phyloP scores from a whole-genome alignment of 2,888 invertebrate genomes.

The Sphaerophoria taeniata region DNA sequence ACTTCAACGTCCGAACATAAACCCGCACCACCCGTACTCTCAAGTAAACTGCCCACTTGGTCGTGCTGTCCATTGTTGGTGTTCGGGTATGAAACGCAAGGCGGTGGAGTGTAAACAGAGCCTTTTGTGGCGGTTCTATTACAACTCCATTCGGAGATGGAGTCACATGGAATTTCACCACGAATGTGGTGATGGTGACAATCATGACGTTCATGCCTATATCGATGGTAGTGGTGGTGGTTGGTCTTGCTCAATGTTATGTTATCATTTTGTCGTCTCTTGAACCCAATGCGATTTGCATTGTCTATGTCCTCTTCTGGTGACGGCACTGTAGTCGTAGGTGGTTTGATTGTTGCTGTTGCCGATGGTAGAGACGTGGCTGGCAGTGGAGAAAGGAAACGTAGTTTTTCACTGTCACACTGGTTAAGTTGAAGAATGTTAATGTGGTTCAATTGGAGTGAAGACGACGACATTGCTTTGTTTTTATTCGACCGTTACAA shows the following conservation, averaged over 20 bases:
- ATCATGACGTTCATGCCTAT: no score
- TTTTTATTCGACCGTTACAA: slow-evolving; percentile 46
- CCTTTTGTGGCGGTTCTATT: slow-evolving; percentile 55
- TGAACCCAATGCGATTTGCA: slow-evolving; percentile 60
- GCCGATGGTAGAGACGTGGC: background rate
- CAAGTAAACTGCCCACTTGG: slow-evolving; percentile 12
- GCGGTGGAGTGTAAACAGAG: slow-evolving; percentile 61
- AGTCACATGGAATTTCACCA: slow-evolving; percentile 67
- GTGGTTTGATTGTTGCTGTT: slow-evolving; percentile 21
- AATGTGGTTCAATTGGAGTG: slow-evolving; percentile 63
- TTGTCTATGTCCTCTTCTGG: slow-evolving; percentile 66
- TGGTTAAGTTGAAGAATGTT: slow-evolving; percentile 64
- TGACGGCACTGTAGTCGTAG: slow-evolving; percentile 19
- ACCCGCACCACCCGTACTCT: slow-evolving; percentile 22
- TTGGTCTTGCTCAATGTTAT: slow-evolving; percentile 59
- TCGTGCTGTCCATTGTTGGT: slow-evolving; percentile 19
- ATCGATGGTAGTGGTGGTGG: slow-evolving; percentile 43
- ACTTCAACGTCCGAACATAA: no score
- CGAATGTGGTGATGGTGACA: slow-evolving; percentile 58
- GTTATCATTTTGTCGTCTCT: slow-evolving; percentile 63
- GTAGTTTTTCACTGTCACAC: slow-evolving; percentile 61
- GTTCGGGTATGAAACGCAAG: background rate
- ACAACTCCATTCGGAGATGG: slow-evolving; percentile 56
- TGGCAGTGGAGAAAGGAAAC: slow-evolving; percentile 40
- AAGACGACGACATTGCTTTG: slow-evolving; percentile 63